Conservation (phyloP, 53 echinoderm and acorn worm species). For the Patiria pectinifera region DNA sequence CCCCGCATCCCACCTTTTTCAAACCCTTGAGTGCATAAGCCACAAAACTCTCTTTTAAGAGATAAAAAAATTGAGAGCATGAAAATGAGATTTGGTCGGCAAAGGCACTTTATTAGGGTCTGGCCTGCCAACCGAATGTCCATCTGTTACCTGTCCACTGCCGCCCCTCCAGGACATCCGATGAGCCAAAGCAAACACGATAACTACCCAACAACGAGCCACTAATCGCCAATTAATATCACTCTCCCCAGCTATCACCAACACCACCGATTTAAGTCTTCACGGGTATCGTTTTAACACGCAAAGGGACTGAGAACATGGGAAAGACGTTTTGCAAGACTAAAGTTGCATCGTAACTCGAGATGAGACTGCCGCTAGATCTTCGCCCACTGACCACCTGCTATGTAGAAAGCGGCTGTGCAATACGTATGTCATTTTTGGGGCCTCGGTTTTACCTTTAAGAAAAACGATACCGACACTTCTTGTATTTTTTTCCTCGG, state of each 20-base stretch:
- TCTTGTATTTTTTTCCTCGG: neutral
- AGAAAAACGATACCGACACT: constrained; percentile 3
- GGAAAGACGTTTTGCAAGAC: constrained; percentile 38
- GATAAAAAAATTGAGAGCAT: no score
- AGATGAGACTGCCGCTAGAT: neutral
- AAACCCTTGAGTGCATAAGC: no score
- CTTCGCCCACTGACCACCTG: constrained; percentile 25
- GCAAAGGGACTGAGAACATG: neutral
- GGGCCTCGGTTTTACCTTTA: neutral
- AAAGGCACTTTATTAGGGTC: neutral
- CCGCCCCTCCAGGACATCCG: neutral
- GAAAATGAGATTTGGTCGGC: neutral
- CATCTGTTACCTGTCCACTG: constrained; percentile 18
- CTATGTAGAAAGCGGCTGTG: neutral
- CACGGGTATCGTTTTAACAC: constrained; percentile 10
- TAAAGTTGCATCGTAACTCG: constrained; percentile 37
- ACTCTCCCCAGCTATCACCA: constrained; percentile 10
- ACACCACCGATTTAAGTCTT: neutral
- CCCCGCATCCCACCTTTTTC: no score
- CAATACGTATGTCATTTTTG: neutral
- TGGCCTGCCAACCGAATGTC: constrained; percentile 9
- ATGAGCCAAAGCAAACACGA: constrained; percentile 21
- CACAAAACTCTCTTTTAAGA: no score
- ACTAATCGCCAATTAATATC: constrained; percentile 60
- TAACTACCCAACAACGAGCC: constrained; percentile 44